Conservation (phyloP, 2,113 vertebrate genomes). For the Falco punctatus region DNA sequence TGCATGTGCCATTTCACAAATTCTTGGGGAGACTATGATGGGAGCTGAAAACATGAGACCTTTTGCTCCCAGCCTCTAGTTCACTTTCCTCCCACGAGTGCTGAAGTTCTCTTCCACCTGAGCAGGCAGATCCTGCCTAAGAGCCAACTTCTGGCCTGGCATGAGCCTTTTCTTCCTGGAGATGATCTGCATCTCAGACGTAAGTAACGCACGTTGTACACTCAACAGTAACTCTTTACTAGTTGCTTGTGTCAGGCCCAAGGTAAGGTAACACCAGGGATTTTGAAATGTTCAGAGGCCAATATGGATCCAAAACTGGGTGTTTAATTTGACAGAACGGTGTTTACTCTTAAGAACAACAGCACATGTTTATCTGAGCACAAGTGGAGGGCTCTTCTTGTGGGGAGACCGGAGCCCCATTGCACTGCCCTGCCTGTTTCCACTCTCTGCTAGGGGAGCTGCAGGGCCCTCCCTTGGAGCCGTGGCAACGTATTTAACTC, state of each 20-base stretch:
- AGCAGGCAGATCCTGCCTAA: not conserved
- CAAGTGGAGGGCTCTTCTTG: not conserved
- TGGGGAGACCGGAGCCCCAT: not conserved
- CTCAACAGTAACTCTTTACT: not conserved
- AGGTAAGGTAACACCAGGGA: not conserved
- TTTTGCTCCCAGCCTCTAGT: not conserved
- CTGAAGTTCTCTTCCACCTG: not conserved
- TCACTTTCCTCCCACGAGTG: not conserved
- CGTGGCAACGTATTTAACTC: not conserved
- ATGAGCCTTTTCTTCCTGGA: not conserved
- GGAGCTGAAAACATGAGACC: not conserved
- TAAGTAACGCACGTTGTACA: not conserved
- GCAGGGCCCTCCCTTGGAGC: not conserved
- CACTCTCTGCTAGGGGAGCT: not conserved
- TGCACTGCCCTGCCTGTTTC: not conserved
- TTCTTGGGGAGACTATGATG: not conserved
- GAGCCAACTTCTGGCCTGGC: not conserved
- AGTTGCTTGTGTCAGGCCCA: not conserved
- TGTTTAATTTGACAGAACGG: not conserved
- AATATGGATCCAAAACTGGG: not conserved
- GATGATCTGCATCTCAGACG: rapidly evolving
- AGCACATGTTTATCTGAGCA: not conserved
- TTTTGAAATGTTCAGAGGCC: not conserved
- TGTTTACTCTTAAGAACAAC: not conserved
- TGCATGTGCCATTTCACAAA: not conserved